Evolutionary conservation across 2,113 vertebrate genomes (phyloP), one percentile per base, ranked within the genome.

Genomic region (Hepsetus odoe): DNA sequence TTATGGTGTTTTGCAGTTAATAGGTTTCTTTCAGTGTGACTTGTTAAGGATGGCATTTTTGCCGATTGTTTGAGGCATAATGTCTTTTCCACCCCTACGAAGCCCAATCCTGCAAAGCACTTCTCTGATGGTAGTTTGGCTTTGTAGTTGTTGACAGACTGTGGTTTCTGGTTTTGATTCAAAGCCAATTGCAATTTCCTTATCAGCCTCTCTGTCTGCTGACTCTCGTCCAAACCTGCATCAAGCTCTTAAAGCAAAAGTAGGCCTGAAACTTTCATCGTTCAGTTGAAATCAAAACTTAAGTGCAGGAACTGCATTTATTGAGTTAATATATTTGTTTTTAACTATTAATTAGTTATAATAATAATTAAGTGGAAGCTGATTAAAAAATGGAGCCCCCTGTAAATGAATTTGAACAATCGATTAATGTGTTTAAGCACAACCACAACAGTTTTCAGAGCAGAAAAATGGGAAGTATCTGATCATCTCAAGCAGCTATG

Each of bases 121-220:
- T 26, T 28, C 20, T 49, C 46, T 72, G 35, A 53, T 70, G 66
- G 65, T 59, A 35, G 42, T 26, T 28, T 61, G 67, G 59, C 59
- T 65, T 46, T n/a, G 72, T 46, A 40, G 73, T 30, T 53, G 65
- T 14, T n/a, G 44, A 14, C 44, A 74, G n/a, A 14, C 64, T 76
- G 77, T 1, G 59, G 59, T 64, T 72, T 72, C 62, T 24, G 62
- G 59, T 62, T 79, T 72, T 72, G 32, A 72, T 30, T 30, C 9
- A 4, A 2, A 33, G 59, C 69, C 77, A 79, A 33, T 1, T 16
- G 28, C 59, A 33, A 62, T 62, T 62, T 62, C 28, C 59, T 62
- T 62, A 62, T 62, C 59, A 33, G 30, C 30, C 30, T 10, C 32
- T 20, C 32, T 33, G 14, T 61, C 13, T 13, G 58, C 28, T 8